phyloP scores from a whole-genome alignment of 2,797 vertebrate species.

The Myotis vivesi region DNA sequence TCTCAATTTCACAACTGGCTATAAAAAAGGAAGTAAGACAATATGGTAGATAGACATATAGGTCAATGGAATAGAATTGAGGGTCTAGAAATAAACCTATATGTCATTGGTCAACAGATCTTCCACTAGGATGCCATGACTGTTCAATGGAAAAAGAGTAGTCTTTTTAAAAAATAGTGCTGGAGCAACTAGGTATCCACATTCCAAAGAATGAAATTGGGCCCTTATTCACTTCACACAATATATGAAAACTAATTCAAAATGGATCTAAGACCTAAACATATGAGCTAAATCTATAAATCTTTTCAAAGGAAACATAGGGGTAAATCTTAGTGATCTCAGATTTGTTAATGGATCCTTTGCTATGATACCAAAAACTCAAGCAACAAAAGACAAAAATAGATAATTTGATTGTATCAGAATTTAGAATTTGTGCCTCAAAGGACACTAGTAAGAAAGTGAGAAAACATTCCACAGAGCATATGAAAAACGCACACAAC shows the following conservation, averaged over 20 bases:
- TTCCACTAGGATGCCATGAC: not conserved
- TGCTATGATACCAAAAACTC: not conserved
- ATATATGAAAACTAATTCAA: not conserved
- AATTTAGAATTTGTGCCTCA: constrained; percentile 6
- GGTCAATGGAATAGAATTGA: not conserved
- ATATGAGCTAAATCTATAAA: not conserved
- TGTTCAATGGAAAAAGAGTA: not conserved
- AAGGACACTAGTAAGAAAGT: not conserved
- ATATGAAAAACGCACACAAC: not conserved
- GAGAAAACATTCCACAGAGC: not conserved
- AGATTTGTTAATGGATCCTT: not conserved
- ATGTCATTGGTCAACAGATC: not conserved
- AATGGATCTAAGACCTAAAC: not conserved
- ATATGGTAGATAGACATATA: not conserved
- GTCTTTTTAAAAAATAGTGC: not conserved
- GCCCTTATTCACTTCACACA: not conserved
- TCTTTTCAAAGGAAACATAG: not conserved
- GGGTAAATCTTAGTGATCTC: not conserved
- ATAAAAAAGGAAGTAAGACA: not conserved
- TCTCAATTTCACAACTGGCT: constrained; percentile 3
- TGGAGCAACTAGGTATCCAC: not conserved
- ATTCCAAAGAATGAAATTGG: not conserved
- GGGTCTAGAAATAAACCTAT: not conserved
- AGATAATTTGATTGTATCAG: not conserved
- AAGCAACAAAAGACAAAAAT: not conserved